Base-by-base conservation (phyloP, 2,113 vertebrate genomes). In the Chinchilla lanigera region DNA sequence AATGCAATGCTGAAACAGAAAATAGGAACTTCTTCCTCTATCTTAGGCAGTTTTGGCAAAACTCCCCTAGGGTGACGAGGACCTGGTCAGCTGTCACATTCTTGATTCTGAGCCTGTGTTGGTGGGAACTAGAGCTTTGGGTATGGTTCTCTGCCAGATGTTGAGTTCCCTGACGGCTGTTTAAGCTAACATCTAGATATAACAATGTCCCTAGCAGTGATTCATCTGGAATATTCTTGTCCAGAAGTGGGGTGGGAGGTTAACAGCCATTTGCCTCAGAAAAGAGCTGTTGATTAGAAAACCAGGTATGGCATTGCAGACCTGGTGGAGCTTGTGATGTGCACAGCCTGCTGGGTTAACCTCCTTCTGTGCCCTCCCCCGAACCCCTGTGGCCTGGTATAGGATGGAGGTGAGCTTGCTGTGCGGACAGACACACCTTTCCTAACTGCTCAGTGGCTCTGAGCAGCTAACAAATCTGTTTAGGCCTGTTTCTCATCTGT, bases 191-290 rank as follows among this genome's bases (percentile, higher is more conserved):
- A 28, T 35, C 6, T 35, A 38, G 56, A 30, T 9, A 22, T 14
- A 67, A 7, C 26, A 78, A n/a, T 54, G 63, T 73, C 44, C 9
- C 35, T 0, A 2, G 80, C 65, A 22, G 7, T 38, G 60, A 50
- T 84, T 56, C 19, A 41, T 38, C 61, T 56, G 65, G 69, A 93
- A 81, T 33, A 50, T 50, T 95, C 83, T 87, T 85, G 28, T 88
- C 26, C 3, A 10, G 78, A 94, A 63, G 12, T 61, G 47, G 7
- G 7, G 9, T 20, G 0, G n/a, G 38, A 44, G 20, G 24, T 54
- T 60, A 78, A 77, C 1, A 41, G 82, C 8, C 60, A 2, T 47
- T 52, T 80, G 47, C 35, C 71, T 81, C 47, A n/a, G 80, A n/a
- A 61, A 67, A 35, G 54, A 71, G 63, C 38, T 61, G 33, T 47